Base-by-base conservation (phyloP, 2,888 invertebrate genomes). In the Troides helena region DNA sequence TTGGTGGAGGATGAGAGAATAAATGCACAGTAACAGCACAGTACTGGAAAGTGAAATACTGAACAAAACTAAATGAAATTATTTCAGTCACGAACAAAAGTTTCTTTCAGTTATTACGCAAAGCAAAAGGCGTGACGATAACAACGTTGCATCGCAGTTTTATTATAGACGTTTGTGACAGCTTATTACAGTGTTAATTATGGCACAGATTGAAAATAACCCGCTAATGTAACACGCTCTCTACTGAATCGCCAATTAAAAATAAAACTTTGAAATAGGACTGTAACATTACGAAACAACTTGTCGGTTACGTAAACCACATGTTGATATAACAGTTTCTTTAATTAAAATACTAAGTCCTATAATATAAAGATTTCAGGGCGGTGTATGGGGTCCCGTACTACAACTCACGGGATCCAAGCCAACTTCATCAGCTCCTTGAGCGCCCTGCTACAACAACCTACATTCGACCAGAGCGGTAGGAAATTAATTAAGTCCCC, bases 101-200 rank as follows among this genome's bases (percentile, higher is more conserved):
- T 62, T 66, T 59, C 66, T 66, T 70, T 62, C 18, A 53, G 62
- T 66, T 62, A 65, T 70, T 66, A 70, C 69, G 69, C 69, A 70
- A 70, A 56, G 66, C 58, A 66, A 62, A n/a, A 36, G 43, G 66
- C 66, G 62, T 66, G 66, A 70, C 69, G 59, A 23, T 43, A 18
- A 25, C 62, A 56, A 62, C 50, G 67, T 62, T 70, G 58, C 50
- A 46, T 65, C 56, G 56, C 43, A 2, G n/a, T 56, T 60, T 14
- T 58, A 18, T 46, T 46, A 21, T 21, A 8, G 62, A 18, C n/a
- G 65, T 50, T 53, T 62, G 61, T 65, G 59, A 69, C 61, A 65
- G 39, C 21, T 43, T 46, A 57, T 65, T 30, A 69, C 56, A 53
- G 62, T 66, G 66, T 62, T 66, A 66, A 53, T 62, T 66, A 21